Percentiles rank a stretch among this genome's conserved stretches.
Conservation (phyloP, 2,888 invertebrate genomes). For the Eupithecia inturbata region DNA sequence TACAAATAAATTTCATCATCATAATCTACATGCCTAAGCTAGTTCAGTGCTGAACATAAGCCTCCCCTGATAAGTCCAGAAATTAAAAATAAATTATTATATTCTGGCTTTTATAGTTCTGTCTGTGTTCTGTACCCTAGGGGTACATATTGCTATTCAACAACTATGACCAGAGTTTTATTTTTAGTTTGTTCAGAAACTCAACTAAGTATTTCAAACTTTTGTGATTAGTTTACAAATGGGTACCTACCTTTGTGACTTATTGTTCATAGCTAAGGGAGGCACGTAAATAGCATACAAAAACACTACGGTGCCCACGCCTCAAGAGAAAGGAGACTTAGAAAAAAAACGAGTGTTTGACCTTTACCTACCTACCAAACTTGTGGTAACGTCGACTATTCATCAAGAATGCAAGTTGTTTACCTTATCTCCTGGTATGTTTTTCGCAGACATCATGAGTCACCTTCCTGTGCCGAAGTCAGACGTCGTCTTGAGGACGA, state of each 20-base stretch:
- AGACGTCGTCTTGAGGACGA: slow-evolving; percentile 81
- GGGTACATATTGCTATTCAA: background rate
- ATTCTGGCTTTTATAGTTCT: background rate
- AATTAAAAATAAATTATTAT: background rate
- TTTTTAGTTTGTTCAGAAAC: background rate
- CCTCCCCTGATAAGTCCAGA: background rate
- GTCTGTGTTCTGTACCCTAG: too few species aligned
- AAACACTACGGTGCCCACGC: slow-evolving; percentile 49
- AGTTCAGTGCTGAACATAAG: background rate
- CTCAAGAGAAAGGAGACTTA: slow-evolving; percentile 73
- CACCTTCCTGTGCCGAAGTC: slow-evolving; percentile 72
- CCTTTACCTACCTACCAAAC: slow-evolving; percentile 59
- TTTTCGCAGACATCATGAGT: slow-evolving; percentile 89
- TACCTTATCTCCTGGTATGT: slow-evolving; percentile 94
- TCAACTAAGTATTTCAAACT: background rate
- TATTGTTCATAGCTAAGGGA: background rate
- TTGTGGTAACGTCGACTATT: slow-evolving; percentile 48
- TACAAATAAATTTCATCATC: background rate
- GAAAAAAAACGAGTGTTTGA: slow-evolving; percentile 68
- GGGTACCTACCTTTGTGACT: background rate
- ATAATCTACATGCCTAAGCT: background rate
- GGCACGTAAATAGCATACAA: slow-evolving; percentile 29
- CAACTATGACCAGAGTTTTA: background rate
- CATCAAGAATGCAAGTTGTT: slow-evolving; percentile 44
- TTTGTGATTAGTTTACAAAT: background rate